phyloP scores from a whole-genome alignment of 2,888 invertebrate genomes.

The Litoditis marina region DNA sequence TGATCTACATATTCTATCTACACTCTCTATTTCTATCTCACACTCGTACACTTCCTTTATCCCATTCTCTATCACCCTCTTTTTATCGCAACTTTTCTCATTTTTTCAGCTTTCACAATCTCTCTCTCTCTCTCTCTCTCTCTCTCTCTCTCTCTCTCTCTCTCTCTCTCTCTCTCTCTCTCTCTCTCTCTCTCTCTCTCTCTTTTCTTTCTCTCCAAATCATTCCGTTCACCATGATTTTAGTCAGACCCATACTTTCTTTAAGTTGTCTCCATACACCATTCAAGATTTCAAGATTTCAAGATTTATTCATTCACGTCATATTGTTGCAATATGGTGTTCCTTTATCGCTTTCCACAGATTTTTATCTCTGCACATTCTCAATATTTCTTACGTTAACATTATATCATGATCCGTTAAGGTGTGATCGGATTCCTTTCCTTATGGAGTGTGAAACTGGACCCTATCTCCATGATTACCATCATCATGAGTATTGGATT shows the following conservation, averaged over 20 bases:
- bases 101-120: background rate
- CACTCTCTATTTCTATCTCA: background rate
- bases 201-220: too few relatives aligned
- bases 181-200: conserved; percentile 12
- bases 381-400: too few relatives aligned
- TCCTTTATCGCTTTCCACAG: too few relatives aligned
- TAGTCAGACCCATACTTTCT: too few relatives aligned
- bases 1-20: background rate
- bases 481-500: conserved; percentile 74
- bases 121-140: conserved; percentile 7
- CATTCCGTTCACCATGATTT: too few relatives aligned
- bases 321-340: too few relatives aligned
- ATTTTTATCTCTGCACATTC: too few relatives aligned
- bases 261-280: too few relatives aligned
- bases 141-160: conserved; percentile 4
- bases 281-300: too few relatives aligned
- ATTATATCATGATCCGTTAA: conserved; percentile 23
- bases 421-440: conserved; percentile 92
- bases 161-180: conserved; percentile 6
- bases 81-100: background rate
- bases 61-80: background rate
- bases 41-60: conserved; percentile 3
- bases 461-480: conserved; percentile 85
- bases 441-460: conserved; percentile 84
- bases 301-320: too few relatives aligned